Conservation (phyloP, 2,797 vertebrate genomes). For the Paedocypris micromegethes region DNA sequence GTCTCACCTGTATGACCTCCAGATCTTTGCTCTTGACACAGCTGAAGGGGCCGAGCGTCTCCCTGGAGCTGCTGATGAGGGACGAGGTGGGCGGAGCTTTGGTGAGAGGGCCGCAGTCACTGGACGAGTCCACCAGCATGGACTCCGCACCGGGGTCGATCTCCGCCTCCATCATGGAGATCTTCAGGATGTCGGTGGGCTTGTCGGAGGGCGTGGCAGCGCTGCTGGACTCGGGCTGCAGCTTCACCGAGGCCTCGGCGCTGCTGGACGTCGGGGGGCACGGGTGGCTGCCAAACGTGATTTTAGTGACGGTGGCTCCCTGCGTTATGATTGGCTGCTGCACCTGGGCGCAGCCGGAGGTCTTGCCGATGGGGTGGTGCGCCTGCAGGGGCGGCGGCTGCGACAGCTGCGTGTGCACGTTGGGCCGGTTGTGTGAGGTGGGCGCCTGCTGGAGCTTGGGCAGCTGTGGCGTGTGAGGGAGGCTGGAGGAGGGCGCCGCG, state of each 20-base stretch:
- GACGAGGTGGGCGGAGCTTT: constrained; percentile 62
- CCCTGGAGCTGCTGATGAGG: constrained; percentile 71
- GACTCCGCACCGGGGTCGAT: constrained; percentile 83
- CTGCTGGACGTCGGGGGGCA: constrained; percentile 78
- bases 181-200: constrained; percentile 89
- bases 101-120: constrained; percentile 67
- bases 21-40: constrained; percentile 73
- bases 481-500: constrained; percentile 70
- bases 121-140: constrained; percentile 82
- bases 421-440: constrained; percentile 87
- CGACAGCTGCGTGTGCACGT: constrained; percentile 82
- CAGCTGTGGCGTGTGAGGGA: constrained; percentile 81
- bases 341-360: constrained; percentile 69
- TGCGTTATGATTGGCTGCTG: constrained; percentile 90
- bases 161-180: constrained; percentile 97
- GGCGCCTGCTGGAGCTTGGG: constrained; percentile 93
- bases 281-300: constrained; percentile 83
- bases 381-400: constrained; percentile 80
- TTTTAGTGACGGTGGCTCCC: constrained; percentile 90
- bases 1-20: constrained; percentile 70
- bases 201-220: constrained; percentile 68
- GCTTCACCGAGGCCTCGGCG: constrained; percentile 74
- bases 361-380: constrained; percentile 87
- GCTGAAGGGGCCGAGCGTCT: constrained; percentile 70
- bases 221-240: constrained; percentile 77